A percentile compares a stretch with the other conserved stretches of the same genome.
These are phyloP conservation scores for Bos indicus DNA, from an alignment of 2,113 vertebrate species.

Conservation along the genomic window DNA sequence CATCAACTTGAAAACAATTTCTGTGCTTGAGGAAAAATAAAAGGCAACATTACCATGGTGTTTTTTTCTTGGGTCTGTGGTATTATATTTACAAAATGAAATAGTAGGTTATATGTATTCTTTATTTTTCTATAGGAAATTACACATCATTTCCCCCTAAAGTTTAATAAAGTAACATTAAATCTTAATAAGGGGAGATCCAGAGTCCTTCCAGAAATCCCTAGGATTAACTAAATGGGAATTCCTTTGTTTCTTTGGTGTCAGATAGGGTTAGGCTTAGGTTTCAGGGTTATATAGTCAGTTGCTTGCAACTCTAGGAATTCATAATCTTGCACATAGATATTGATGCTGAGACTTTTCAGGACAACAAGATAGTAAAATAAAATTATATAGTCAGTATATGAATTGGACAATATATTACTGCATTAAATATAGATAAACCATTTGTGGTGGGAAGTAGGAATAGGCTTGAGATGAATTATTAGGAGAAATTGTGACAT, in stretches of 20 bases:
- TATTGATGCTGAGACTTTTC: neutral
- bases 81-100: conserved; percentile 22
- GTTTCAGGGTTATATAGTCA: neutral
- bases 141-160: neutral
- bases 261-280: neutral
- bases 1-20: conserved; percentile 1
- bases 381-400: neutral
- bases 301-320: neutral
- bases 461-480: neutral
- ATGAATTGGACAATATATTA: neutral
- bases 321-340: neutral
- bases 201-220: neutral
- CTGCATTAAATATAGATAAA: neutral
- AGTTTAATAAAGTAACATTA: neutral
- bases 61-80: neutral
- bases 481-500: neutral
- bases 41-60: neutral
- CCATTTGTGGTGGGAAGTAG: neutral
- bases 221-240: neutral
- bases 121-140: neutral
- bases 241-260: neutral
- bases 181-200: neutral
- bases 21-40: neutral
- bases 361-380: neutral
- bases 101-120: neutral